Evolutionary conservation across 2,113 vertebrate genomes (phyloP).

Genomic region (Pandion haliaetus): DNA sequence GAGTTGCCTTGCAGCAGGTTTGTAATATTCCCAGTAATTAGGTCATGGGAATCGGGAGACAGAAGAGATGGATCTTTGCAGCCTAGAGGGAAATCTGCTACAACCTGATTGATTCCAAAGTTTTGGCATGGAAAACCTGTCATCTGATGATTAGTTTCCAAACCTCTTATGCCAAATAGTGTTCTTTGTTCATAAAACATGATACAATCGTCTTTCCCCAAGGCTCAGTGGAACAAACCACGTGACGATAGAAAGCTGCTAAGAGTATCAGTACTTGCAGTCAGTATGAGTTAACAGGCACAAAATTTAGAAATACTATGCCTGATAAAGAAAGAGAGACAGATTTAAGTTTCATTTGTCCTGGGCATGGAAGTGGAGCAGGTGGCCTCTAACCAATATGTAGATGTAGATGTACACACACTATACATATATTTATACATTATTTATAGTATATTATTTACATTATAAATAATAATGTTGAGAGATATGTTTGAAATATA

Average conservation of each 20-base stretch:
- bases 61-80: neutral
- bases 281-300: neutral
- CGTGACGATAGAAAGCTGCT: neutral
- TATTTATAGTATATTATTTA: neutral
- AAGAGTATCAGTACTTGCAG: neutral
- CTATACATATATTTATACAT: neutral
- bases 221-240: neutral
- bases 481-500: neutral
- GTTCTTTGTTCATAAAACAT: neutral
- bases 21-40: neutral
- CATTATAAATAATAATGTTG: neutral
- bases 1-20: neutral
- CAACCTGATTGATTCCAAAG: neutral
- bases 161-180: neutral
- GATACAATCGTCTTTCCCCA: neutral
- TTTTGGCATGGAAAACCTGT: neutral
- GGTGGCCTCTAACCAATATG: neutral
- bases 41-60: neutral
- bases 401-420: neutral
- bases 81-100: neutral
- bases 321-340: neutral
- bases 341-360: neutral
- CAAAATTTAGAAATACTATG: neutral
- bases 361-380: neutral
- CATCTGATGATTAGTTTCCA: neutral